Evolutionary conservation across 2,888 invertebrate genomes (phyloP), one percentile per base, ranked within the genome.

Genomic region (Julus scanicus): DNA sequence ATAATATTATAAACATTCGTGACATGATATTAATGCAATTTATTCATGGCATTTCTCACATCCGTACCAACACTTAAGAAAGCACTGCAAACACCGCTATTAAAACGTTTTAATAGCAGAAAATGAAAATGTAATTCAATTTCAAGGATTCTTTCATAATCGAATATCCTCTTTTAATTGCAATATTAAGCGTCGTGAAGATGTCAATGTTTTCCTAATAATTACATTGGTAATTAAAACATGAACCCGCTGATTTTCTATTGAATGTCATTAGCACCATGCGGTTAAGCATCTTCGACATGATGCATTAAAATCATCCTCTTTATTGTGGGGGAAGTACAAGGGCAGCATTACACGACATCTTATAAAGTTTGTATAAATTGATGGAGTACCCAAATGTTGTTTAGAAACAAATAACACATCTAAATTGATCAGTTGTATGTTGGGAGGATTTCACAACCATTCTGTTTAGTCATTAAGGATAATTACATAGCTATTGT

Each of bases 81-180:
- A 44, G 44, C 44, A 44, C 44, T 44, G 44, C 44, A 44, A 44
- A 44, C 5, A 5, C 44, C 1, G 8, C 44, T 8, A 44, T 8
- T 44, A 8, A 44, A 44, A 44, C 5, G 44, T 44, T 44, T 44
- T 44, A 44, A 44, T 44, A 44, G 44, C 44, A 44, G 53, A 53
- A 53, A 53, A 53, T 53, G 53, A 11, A 44, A 8, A 44, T 44
- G 20, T 63, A 63, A 63, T 63, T 63, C 5, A 17, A 63, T 63
- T 63, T 63, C 63, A 63, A 63, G 63, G 63, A 53, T 53, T 53
- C 53, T 63, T n/a, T n/a, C 63, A 20, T 63, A n/a, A 20, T 20
- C n/a, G 9, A 6, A 13, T 63, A 20, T 63, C n/a, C n/a, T 2
- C n/a, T 20, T 20, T 20, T 20, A 20, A 63, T 63, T 63, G 0